These are phyloP conservation scores for Meandrina meandrites DNA, from an alignment of 92 coral and sea anemone genomes.

Conservation along the genomic window DNA sequence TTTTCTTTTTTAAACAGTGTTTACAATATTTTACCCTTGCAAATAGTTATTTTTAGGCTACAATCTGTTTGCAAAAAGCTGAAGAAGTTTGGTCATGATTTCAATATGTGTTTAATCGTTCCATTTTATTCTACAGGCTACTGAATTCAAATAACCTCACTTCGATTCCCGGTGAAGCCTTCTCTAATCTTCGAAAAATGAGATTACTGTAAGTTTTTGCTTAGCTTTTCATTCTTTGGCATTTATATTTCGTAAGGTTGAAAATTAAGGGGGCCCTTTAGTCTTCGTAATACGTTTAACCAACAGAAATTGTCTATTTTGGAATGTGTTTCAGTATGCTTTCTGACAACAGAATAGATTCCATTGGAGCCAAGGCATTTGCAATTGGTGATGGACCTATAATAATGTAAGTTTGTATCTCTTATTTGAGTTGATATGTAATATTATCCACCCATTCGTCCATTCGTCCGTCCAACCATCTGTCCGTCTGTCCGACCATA, in stretches of 20 bases:
- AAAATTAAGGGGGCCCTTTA: too few relatives aligned
- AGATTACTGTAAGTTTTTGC: background rate
- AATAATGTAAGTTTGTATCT: background rate
- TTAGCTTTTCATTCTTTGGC: background rate
- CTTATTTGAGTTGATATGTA: background rate
- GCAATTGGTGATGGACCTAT: background rate
- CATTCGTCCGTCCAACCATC: background rate
- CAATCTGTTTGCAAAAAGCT: background rate
- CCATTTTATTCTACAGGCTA: background rate
- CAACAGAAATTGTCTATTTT: background rate
- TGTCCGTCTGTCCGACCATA: background rate
- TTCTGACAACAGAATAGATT: background rate
- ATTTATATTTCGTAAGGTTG: background rate
- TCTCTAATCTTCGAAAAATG: background rate
- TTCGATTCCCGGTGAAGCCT: background rate
- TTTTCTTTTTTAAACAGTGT: too few relatives aligned
- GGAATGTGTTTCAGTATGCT: background rate
- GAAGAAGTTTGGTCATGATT: too few relatives aligned
- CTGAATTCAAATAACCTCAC: background rate
- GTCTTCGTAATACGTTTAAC: background rate
- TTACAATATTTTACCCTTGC: too few relatives aligned
- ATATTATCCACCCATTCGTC: background rate
- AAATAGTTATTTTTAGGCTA: too few relatives aligned
- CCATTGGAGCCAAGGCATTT: conserved; percentile 6
- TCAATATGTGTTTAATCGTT: background rate